A percentile compares a stretch with the other conserved stretches of the same genome.
Evolutionary conservation across 2,888 invertebrate species (phyloP).

Genomic region (Diplolepis rosae): DNA sequence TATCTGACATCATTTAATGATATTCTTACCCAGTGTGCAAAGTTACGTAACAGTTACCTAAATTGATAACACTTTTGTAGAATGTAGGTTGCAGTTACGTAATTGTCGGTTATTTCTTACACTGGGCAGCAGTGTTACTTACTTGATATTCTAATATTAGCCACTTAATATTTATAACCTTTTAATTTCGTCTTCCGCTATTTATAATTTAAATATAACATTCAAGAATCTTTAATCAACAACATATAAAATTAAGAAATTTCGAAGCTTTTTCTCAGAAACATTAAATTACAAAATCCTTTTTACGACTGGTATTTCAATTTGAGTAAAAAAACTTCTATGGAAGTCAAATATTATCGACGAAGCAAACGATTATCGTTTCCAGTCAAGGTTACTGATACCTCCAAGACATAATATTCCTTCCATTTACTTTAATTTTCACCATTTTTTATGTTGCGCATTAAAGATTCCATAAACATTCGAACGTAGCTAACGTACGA

Average conservation of each 20-base stretch:
- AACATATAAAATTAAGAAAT: neutral
- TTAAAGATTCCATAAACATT: slow-evolving; percentile 10
- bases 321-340: neutral
- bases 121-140: too few species aligned
- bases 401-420: neutral
- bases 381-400: slow-evolving; percentile 6
- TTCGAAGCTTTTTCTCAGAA: neutral
- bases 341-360: slow-evolving; percentile 16
- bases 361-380: neutral
- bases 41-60: too few species aligned
- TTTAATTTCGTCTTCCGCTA: too few species aligned
- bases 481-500: neutral
- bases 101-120: too few species aligned
- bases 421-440: neutral
- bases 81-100: too few species aligned
- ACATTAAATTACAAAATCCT: neutral
- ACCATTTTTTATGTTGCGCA: neutral
- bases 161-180: too few species aligned
- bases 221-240: neutral
- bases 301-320: neutral
- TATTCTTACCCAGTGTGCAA: too few species aligned
- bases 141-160: too few species aligned
- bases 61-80: too few species aligned
- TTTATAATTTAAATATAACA: neutral
- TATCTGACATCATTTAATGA: too few species aligned